Percentiles rank a stretch among this genome's conserved stretches.
Evolutionary conservation across 2,888 invertebrate species (phyloP).

Genomic region (Epinotia brunnichana): DNA sequence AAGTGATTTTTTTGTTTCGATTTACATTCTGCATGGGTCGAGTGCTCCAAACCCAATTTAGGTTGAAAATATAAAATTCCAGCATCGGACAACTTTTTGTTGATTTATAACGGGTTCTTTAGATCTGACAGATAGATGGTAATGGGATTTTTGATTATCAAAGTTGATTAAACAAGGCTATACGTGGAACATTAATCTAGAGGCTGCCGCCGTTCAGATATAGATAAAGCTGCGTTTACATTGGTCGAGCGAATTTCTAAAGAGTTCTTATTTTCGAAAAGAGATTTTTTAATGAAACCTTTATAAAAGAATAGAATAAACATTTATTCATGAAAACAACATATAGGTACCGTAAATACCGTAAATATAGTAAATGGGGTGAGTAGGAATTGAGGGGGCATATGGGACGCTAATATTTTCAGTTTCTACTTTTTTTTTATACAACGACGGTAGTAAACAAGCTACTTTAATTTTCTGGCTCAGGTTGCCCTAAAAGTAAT

Average conservation of each 20-base stretch:
- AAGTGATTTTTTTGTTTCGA: background rate
- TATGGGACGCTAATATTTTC: too few relatives aligned
- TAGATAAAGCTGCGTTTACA: background rate
- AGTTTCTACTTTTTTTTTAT: too few relatives aligned
- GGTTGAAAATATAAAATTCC: slow-evolving; percentile 32
- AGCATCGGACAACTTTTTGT: slow-evolving; percentile 20
- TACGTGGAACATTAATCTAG: slow-evolving; percentile 10
- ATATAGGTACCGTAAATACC: too few relatives aligned
- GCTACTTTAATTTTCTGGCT: too few relatives aligned
- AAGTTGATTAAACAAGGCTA: slow-evolving; percentile 19
- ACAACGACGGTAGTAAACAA: too few relatives aligned
- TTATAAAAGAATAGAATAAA: too few relatives aligned
- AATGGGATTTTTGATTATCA: slow-evolving; percentile 27
- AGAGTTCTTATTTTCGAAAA: too few relatives aligned
- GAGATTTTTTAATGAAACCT: too few relatives aligned
- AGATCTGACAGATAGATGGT: slow-evolving; percentile 30
- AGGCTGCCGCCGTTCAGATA: background rate
- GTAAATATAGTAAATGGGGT: too few relatives aligned
- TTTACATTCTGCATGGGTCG: background rate
- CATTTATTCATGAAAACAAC: too few relatives aligned
- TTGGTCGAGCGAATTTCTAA: background rate
- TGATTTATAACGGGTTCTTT: slow-evolving; percentile 35
- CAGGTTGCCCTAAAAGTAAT: too few relatives aligned
- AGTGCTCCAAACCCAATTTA: slow-evolving; percentile 31
- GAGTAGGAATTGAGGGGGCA: too few relatives aligned